Percentiles rank a stretch among this genome's conserved stretches.
Evolutionary conservation across 2,113 vertebrate genomes (phyloP).

Genomic region (Lampris megalopsis): DNA sequence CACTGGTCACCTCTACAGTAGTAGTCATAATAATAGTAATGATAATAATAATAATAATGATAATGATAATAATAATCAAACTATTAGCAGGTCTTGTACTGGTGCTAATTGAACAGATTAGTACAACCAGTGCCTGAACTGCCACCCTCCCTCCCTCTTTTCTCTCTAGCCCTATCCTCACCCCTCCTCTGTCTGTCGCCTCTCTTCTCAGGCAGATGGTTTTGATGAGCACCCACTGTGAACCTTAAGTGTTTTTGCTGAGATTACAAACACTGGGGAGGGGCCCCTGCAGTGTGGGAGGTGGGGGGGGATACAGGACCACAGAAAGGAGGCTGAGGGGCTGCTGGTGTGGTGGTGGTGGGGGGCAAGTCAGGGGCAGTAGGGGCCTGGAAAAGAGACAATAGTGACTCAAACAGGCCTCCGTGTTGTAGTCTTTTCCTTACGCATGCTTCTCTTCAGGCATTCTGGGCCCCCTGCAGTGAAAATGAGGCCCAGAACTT

Average conservation of each 20-base stretch:
- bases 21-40: too few species aligned
- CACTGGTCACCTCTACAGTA: conserved; percentile 91
- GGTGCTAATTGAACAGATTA: conserved; percentile 99
- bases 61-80: conserved; percentile 90
- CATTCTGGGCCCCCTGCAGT: conserved; percentile 70
- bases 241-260: conserved; percentile 99
- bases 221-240: conserved; percentile 99
- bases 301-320: conserved; percentile 64
- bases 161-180: conserved; percentile 81
- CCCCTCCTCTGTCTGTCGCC: conserved; percentile 86
- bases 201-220: conserved; percentile 98
- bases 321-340: conserved; percentile 76
- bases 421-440: conserved; percentile 70
- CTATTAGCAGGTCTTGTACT: conserved; percentile 96
- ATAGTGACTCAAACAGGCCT: conserved; percentile 82
- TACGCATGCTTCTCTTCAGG: conserved; percentile 77
- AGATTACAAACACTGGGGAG: conserved; percentile 97
- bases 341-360: conserved; percentile 72
- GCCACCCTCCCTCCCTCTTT: conserved; percentile 67
- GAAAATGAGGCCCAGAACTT: conserved; percentile 77
- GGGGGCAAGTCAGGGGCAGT: conserved; percentile 74
- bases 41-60: too few species aligned
- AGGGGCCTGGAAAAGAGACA: conserved; percentile 72
- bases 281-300: conserved; percentile 92
- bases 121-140: conserved; percentile 82